Percentiles rank a stretch among this genome's conserved stretches.
These are phyloP conservation scores for Cyphomyrus plagiostoma DNA, from an alignment of 2,113 vertebrate species.

Conservation along the genomic window DNA sequence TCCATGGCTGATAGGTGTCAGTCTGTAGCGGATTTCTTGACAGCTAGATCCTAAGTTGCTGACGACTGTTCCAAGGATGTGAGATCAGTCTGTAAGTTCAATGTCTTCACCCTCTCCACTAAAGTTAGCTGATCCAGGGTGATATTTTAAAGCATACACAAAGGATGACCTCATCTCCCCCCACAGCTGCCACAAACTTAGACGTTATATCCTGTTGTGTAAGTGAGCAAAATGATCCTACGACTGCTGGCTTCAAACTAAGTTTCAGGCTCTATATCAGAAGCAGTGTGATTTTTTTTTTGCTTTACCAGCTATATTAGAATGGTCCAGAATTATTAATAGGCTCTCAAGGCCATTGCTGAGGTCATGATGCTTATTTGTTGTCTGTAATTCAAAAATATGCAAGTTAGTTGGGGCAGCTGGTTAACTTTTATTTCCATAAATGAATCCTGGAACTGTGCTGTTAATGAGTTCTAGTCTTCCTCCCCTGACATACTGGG, in stretches of 20 bases:
- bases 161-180: not conserved
- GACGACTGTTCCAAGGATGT: not conserved
- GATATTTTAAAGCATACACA: not conserved
- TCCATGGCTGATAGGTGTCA: not conserved
- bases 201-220: constrained; percentile 13
- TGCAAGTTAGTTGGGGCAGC: constrained; percentile 37
- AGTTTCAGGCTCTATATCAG: not conserved
- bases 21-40: not conserved
- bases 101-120: not conserved
- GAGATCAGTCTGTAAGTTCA: not conserved
- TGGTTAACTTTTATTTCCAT: constrained; percentile 37
- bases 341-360: not conserved
- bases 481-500: constrained; percentile 48
- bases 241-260: not conserved
- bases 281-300: not conserved
- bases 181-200: not conserved
- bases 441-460: constrained; percentile 50
- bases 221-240: not conserved
- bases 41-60: not conserved
- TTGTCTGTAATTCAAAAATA: constrained; percentile 31
- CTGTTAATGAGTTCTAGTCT: constrained; percentile 58
- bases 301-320: not conserved
- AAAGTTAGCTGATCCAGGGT: not conserved
- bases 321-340: not conserved
- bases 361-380: not conserved